Evolutionary conservation across 1,140 invertebrate genomes (phyloP), one percentile per base, ranked within the genome.

Genomic region (Drosophila tristis): DNA sequence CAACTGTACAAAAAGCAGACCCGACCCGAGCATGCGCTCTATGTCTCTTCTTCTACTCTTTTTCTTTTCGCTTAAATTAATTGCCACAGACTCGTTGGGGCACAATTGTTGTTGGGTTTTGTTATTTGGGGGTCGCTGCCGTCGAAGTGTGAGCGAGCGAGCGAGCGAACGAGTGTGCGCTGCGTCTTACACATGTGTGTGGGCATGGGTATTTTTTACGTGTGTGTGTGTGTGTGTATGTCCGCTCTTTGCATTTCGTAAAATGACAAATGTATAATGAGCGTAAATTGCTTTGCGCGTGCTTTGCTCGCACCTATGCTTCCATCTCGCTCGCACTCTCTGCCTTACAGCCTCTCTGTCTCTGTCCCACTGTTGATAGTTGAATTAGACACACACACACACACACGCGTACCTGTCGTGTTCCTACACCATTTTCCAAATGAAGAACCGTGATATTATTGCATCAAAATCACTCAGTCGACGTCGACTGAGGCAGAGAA

Each of bases 201-300:
- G 35, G 35, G 3, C 35, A 44, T 65, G 55, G 42, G 42, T 26
- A 35, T 39, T 5, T 53, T 5, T 26, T 23, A 23, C 23, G 23
- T 5, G 23, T 60, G 45, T 60, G 29, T 61, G 48, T 62, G 7
- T 59, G 57, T 59, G 20, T 60, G 50, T 61, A 51, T 56, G 26
- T 25, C 6, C 16, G 29, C 61, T 66, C 62, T 50, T 60, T 80
- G 51, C 73, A 78, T 82, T 89, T 78, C 67, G 65, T 62, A 76
- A 81, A 87, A 82, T 87, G 79, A 87, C 74, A 87, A 89, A 87
- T 89, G 71, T 62, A 79, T 87, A 89, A 86, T 86, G 74, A 86
- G 82, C 74, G 78, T 82, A 87, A 87, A 82, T 86, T 87, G 75
- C 78, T 78, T 70, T 86, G 78, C 84, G 82, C 79, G 78, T 77